Evolutionary conservation across 2,797 vertebrate species (phyloP), one percentile per base, ranked within the genome.

Genomic region (Halcyon leucocephala): DNA sequence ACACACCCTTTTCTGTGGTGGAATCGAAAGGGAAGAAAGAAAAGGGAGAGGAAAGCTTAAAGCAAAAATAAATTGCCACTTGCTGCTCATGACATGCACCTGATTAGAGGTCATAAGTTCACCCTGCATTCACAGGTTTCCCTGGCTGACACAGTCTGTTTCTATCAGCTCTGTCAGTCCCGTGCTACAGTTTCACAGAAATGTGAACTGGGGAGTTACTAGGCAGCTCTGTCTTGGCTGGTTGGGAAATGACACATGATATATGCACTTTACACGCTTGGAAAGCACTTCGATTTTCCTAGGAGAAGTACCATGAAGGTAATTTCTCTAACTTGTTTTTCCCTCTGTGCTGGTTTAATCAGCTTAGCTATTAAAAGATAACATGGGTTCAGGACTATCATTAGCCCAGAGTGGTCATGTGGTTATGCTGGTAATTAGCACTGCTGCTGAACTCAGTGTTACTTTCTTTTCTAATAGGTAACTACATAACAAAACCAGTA

Each of bases 321-420:
- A 84, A 86, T 77, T 91, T 88, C 80, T 92, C 58, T 48, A 70
- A 85, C 80, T 90, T 91, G 89, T 91, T 96, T 95, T 95, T 54
- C 51, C 73, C 62, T 72, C 82, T 79, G 73, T 79, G 71, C 73
- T 91, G 62, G 60, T 90, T 93, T 90, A 97, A 96, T 96, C 93
- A 90, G 89, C 73, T 96, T 91, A 95, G 70, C 94, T 94, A 93
- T 95, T 96, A 89, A 91, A 89, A 95, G 94, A 89, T 91, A 94
- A 84, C 91, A 82, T 5, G 31, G 85, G 58, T 12, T 96, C 91
- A 94, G 87, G 80, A 81, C 95, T 95, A 82, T 89, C 87, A 82
- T 96, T 94, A 96, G 91, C 71, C 65, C 19, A 29, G 25, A 82
- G 46, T 35, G 61, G 86, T 96, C 93, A 97, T 74, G 86, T 93